A percentile compares a stretch with the other conserved stretches of the same genome.
Conservation (phyloP, 2,888 invertebrate genomes). For the Zygothrica quintamaculata region DNA sequence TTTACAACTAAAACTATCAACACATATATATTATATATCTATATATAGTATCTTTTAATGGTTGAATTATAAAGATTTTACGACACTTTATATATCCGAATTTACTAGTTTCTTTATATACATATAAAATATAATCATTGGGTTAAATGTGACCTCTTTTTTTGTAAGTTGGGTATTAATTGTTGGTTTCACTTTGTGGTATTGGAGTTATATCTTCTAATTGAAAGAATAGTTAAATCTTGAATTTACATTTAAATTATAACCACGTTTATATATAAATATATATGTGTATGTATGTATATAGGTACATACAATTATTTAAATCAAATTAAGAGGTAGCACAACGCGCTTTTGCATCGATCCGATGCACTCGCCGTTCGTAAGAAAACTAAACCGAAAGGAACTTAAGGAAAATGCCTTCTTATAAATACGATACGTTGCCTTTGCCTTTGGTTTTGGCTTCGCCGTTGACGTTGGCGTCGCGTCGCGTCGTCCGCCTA, state of each 20-base stretch:
- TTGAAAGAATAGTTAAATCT: constrained; percentile 22
- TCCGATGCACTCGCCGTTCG: constrained; percentile 82
- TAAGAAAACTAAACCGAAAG: constrained; percentile 77
- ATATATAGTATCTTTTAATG: too few relatives aligned
- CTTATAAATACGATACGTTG: constrained; percentile 52
- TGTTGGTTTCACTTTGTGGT: background rate
- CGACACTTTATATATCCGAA: background rate
- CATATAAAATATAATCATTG: background rate
- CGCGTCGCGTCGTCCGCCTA: constrained; percentile 21
- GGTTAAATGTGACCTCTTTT: constrained; percentile 1
- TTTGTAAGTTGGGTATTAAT: background rate
- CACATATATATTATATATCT: background rate
- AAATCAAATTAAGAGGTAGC: constrained; percentile 44
- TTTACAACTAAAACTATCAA: background rate
- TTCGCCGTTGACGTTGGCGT: constrained; percentile 19
- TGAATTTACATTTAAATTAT: constrained; percentile 25
- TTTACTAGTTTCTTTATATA: constrained; percentile 8
- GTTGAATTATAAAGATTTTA: too few relatives aligned
- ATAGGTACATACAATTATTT: constrained; percentile 53
- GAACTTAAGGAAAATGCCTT: constrained; percentile 64
- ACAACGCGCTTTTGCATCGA: constrained; percentile 81
- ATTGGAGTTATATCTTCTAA: constrained; percentile 13
- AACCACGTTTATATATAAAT: constrained; percentile 13
- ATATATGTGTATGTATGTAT: constrained; percentile 3
- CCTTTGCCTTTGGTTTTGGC: constrained; percentile 15